Evolutionary conservation across 2,797 vertebrate species (phyloP), one percentile per base, ranked within the genome.

Genomic region (Manis javanica): DNA sequence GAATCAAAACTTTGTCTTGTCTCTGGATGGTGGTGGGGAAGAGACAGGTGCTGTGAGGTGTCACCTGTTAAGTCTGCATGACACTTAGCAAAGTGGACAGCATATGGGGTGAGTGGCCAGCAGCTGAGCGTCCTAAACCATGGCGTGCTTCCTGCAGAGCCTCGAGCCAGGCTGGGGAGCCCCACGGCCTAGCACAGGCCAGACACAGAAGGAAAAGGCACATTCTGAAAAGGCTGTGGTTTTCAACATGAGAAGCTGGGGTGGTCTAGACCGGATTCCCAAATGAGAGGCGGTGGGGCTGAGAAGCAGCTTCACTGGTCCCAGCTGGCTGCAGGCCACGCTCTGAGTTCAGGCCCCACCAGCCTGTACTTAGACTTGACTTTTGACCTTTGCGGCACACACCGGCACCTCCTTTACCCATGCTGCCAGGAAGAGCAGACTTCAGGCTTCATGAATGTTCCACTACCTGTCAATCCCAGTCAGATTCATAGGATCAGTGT

Each of bases 281-380:
- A 29, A 2, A 23, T 14, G 8, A n/a, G 23, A 55, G 34, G 7
- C 0, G 15, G 4, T 0, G 24, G 29, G 29, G 0, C n/a, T n/a
- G 7, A 24, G 34, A 29, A 14, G 21, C 12, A 46, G 49, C 55
- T 68, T 79, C 42, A 7, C 15, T 12, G 0, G 0, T 7, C 6
- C 19, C 7, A 37, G 2, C 1, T 14, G 2, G 0, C 66, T 7
- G 26, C 26, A 90, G 71, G 4, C 11, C 15, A 24, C 31, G 3
- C 15, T 23, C 6, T 34, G 42, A 21, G 23, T 29, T 39, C 23
- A 77, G 34, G 6, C 39, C 31, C 29, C 34, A 5, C 18, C 42
- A 16, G 5, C 9, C 57, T 57, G 53, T 15, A 59, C 2, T 2
- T 13, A 31, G 46, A n/a, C 11, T 3, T 26, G n/a, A 68, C 55